Evolutionary conservation across 2,888 invertebrate species (phyloP).

Genomic region (Dexiosoma caninum): DNA sequence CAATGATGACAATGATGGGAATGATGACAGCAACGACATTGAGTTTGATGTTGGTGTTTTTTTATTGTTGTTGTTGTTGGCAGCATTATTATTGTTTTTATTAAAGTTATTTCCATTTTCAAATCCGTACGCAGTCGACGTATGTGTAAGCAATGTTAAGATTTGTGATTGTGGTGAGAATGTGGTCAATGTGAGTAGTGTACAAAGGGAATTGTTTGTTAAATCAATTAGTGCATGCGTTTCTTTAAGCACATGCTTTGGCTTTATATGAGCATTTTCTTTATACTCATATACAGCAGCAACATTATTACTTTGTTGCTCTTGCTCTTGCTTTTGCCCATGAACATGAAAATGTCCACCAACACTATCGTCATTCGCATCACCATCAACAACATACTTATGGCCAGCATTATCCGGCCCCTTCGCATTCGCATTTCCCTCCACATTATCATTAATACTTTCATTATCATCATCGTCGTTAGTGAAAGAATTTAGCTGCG

Average conservation of each 20-base stretch:
- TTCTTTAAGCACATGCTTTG: constrained; percentile 71
- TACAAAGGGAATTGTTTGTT: constrained; percentile 75
- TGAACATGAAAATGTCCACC: background rate
- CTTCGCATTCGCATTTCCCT: background rate
- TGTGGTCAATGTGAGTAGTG: constrained; percentile 74
- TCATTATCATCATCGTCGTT: constrained; percentile 6
- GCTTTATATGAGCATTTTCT: constrained; percentile 54
- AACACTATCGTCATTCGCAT: constrained; percentile 53
- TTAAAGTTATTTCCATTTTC: constrained; percentile 32
- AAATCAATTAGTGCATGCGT: constrained; percentile 75
- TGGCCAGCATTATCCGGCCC: background rate
- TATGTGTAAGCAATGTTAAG: constrained; percentile 70
- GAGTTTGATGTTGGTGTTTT: constrained; percentile 48
- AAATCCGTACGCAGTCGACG: constrained; percentile 43
- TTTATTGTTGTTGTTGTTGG: constrained; percentile 50
- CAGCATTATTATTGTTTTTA: constrained; percentile 25
- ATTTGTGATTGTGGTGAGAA: constrained; percentile 75
- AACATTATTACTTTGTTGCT: constrained; percentile 54
- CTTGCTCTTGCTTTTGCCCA: constrained; percentile 12
- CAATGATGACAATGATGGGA: constrained; percentile 18
- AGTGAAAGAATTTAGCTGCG: background rate
- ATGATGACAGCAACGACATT: constrained; percentile 34
- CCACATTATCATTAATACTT: background rate
- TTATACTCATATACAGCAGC: constrained; percentile 56
- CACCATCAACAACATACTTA: constrained; percentile 3